Evolutionary conservation across 2,888 invertebrate genomes (phyloP).

Genomic region (Lasioglossum lativentre): DNA sequence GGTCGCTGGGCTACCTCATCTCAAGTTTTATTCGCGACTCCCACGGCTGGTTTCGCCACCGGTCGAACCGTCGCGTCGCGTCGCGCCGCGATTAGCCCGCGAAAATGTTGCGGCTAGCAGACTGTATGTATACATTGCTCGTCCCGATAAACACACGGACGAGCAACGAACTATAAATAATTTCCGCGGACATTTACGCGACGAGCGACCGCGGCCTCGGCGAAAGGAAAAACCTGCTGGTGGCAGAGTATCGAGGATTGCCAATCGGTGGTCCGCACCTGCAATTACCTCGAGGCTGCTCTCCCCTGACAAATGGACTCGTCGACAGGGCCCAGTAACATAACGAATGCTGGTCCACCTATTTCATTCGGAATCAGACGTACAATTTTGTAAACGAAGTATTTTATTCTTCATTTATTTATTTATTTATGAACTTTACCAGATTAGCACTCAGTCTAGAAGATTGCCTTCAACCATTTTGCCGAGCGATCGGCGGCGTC

Average conservation of each 20-base stretch:
- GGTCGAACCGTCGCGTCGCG: constrained; percentile 1
- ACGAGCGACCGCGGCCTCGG: not conserved
- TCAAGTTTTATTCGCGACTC: constrained; percentile 27
- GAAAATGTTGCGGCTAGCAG: constrained; percentile 1
- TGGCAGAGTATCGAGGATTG: constrained; percentile 18
- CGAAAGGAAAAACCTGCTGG: not conserved
- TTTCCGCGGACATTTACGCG: constrained; percentile 35
- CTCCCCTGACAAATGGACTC: not conserved
- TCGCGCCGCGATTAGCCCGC: constrained; percentile 38
- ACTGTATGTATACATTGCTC: not conserved
- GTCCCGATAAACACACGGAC: constrained; percentile 27
- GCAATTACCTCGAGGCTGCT: constrained; percentile 30
- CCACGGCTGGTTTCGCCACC: not conserved
- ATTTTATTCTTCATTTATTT: not conserved
- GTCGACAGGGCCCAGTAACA: not conserved
- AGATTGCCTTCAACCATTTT: not conserved
- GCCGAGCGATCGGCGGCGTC: constrained; percentile 3
- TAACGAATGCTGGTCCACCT: not conserved
- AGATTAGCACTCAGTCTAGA: not conserved
- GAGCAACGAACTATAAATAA: constrained; percentile 45
- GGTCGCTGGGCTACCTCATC: constrained; percentile 30
- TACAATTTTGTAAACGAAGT: not conserved
- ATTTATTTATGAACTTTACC: not conserved
- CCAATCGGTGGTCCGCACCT: constrained; percentile 13
- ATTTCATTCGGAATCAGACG: not conserved